phyloP scores from a whole-genome alignment of 2,797 vertebrate species.

The Echeneis naucrates region DNA sequence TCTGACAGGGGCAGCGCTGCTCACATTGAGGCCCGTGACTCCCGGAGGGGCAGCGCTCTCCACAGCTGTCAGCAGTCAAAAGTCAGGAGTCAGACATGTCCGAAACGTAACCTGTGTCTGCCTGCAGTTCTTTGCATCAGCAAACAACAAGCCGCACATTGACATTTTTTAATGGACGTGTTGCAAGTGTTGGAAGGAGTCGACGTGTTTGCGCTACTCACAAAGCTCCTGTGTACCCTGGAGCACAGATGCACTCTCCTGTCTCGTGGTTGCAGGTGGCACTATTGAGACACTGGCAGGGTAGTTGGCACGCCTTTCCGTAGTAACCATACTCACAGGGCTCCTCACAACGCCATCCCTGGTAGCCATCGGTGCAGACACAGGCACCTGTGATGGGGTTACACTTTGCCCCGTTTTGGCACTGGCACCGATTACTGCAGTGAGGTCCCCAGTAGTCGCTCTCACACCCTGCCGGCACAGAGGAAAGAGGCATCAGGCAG shows the following conservation, averaged over 20 bases:
- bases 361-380: conserved; percentile 95
- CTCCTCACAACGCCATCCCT: conserved; percentile 98
- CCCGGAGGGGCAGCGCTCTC: conserved; percentile 93
- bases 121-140: conserved; percentile 28
- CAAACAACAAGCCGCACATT: conserved; percentile 6
- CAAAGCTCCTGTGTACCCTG: conserved; percentile 96
- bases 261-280: conserved; percentile 95
- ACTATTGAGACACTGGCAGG: conserved; percentile 95
- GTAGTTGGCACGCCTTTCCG: conserved; percentile 95
- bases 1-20: conserved; percentile 97
- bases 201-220: conserved; percentile 83
- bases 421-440: conserved; percentile 98
- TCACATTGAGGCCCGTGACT: conserved; percentile 97
- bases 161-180: conserved; percentile 15
- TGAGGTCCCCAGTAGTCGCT: conserved; percentile 98
- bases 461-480: conserved; percentile 90
- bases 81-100: conserved; percentile 38
- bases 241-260: conserved; percentile 95
- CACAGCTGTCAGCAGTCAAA: conserved; percentile 87
- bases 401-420: conserved; percentile 96
- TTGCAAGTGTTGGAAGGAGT: conserved; percentile 25
- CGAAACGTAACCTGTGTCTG: conserved; percentile 22
- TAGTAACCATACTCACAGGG: conserved; percentile 91
- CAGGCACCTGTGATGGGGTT: conserved; percentile 99
- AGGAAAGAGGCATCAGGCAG: conserved; percentile 44